These are phyloP conservation scores for Drosophila bocqueti DNA, from an alignment of 1,140 invertebrate species.

Conservation along the genomic window DNA sequence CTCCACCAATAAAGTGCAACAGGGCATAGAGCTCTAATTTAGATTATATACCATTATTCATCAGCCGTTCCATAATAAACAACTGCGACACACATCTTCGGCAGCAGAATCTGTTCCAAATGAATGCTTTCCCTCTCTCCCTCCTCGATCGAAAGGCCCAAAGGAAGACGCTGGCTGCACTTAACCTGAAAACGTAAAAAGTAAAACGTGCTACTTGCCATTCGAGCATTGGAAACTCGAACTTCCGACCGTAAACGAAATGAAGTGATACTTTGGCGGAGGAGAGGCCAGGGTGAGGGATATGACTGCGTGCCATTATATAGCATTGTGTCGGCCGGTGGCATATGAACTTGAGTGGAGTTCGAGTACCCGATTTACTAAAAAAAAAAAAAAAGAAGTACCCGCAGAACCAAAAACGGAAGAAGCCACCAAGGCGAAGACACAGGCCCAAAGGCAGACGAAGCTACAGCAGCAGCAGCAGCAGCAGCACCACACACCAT, in stretches of 20 bases:
- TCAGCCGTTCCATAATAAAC: conserved; percentile 44
- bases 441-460: conserved; percentile 57
- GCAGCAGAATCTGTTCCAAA: conserved; percentile 59
- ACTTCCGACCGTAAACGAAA: conserved; percentile 68
- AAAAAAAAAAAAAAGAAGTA: conserved; percentile 4
- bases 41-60: conserved; percentile 34
- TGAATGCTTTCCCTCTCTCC: conserved; percentile 24
- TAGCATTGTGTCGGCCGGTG: conserved; percentile 44
- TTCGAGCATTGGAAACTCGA: conserved; percentile 59
- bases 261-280: conserved; percentile 40
- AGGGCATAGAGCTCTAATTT: conserved; percentile 30
- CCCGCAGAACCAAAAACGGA: conserved; percentile 68
- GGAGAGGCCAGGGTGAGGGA: conserved; percentile 20
- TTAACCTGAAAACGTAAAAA: conserved; percentile 66
- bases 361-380: conserved; percentile 43
- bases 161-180: conserved; percentile 33
- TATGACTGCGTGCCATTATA: conserved; percentile 75
- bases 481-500: conserved; percentile 72
- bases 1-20: conserved; percentile 42
- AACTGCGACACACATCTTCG: conserved; percentile 52
- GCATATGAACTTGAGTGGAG: conserved; percentile 78
- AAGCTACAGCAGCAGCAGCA: conserved; percentile 25
- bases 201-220: conserved; percentile 34
- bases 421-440: conserved; percentile 45
- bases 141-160: conserved; percentile 13